Conservation (phyloP, 2,797 vertebrate species). For the Martes flavigula region DNA sequence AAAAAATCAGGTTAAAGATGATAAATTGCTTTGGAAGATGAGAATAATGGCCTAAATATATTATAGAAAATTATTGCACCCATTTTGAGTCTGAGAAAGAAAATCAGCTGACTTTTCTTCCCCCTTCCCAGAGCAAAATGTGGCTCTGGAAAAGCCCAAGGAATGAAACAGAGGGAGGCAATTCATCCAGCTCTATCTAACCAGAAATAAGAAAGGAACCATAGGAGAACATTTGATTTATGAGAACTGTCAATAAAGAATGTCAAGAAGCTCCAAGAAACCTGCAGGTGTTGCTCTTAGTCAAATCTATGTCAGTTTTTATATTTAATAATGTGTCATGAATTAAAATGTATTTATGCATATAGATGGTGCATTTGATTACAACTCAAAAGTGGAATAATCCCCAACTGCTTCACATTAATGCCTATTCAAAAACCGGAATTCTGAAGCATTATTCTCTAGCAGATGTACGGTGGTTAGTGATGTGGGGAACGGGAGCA, state of each 20-base stretch:
- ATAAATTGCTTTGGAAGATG: slow-evolving; percentile 35
- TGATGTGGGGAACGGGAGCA: neutral
- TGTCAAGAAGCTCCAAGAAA: neutral
- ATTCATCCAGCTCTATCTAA: neutral
- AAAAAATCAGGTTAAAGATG: neutral
- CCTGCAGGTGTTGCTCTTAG: neutral
- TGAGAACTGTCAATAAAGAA: slow-evolving; percentile 19
- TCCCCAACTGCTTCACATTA: neutral
- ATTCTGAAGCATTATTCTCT: slow-evolving; percentile 33
- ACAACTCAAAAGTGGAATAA: neutral
- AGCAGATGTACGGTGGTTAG: neutral
- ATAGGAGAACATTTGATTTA: slow-evolving; percentile 1
- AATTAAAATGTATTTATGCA: slow-evolving; percentile 56
- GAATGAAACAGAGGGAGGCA: neutral
- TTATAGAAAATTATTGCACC: neutral
- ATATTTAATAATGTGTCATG: neutral
- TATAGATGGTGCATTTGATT: slow-evolving; percentile 29
- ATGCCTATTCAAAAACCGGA: slow-evolving; percentile 42
- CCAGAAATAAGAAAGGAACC: neutral
- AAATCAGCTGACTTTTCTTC: slow-evolving; percentile 28
- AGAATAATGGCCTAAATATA: slow-evolving; percentile 34
- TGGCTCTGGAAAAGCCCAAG: neutral
- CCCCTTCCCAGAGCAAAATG: slow-evolving; percentile 25
- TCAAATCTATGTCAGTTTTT: slow-evolving; percentile 33
- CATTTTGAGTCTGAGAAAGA: slow-evolving; percentile 21